A percentile compares a stretch with the other conserved stretches of the same genome.
Evolutionary conservation across 2,113 vertebrate genomes (phyloP).

Genomic region (Melanotaenia duboulayi): DNA sequence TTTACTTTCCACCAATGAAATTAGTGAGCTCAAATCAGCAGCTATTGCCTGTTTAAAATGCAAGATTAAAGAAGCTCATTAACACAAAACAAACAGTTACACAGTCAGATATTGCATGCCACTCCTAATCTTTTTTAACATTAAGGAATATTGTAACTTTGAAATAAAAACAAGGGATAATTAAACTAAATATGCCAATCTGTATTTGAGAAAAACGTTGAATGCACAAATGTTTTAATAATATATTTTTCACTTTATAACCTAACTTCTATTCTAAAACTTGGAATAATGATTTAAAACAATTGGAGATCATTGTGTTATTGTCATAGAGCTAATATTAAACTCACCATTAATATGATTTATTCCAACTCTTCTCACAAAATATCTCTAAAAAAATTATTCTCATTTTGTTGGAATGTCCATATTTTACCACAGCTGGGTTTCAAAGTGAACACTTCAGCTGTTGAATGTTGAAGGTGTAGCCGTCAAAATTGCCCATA

Average conservation of each 20-base stretch:
- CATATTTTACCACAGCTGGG: no score
- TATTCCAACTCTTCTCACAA: no score
- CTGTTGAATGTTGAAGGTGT: no score
- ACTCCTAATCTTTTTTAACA: not conserved
- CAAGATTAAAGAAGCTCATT: slow-evolving; percentile 43
- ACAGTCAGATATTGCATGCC: slow-evolving; percentile 3
- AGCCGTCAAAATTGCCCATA: no score
- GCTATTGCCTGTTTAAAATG: slow-evolving; percentile 25
- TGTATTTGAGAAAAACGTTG: not conserved
- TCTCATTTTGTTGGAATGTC: no score
- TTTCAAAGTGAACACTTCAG: no score
- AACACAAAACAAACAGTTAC: slow-evolving; percentile 35
- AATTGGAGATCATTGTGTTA: not conserved
- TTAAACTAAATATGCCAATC: not conserved
- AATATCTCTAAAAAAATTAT: no score
- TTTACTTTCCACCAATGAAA: slow-evolving; percentile 89
- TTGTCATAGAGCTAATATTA: not conserved
- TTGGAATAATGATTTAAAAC: not conserved
- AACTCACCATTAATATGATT: not conserved
- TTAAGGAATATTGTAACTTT: not conserved
- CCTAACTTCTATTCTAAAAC: no score
- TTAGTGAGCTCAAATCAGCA: slow-evolving; percentile 48
- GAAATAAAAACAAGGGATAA: not conserved
- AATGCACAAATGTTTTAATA: not conserved
- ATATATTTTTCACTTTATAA: no score